Evolutionary conservation across 2,888 invertebrate genomes (phyloP).

Genomic region (Hemithea aestivaria): DNA sequence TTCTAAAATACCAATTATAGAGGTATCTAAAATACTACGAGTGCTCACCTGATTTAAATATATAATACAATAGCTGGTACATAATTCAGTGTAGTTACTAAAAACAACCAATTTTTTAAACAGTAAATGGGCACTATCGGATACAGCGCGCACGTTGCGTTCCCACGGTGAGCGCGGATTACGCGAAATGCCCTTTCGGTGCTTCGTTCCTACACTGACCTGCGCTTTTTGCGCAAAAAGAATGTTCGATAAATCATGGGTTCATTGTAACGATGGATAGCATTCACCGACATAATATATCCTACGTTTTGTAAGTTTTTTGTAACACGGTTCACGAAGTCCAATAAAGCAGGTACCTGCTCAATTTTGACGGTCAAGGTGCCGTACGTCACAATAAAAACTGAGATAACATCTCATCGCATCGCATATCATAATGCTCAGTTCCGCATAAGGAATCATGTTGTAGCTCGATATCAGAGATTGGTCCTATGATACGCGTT

Average conservation of each 20-base stretch:
- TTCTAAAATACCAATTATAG: too few relatives aligned
- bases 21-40: too few relatives aligned
- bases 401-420: slow-evolving; percentile 51
- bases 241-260: slow-evolving; percentile 71
- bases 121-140: too few relatives aligned
- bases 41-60: too few relatives aligned
- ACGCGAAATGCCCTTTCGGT: slow-evolving; percentile 75
- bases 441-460: slow-evolving; percentile 45
- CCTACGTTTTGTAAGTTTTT: slow-evolving; percentile 59
- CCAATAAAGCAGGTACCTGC: slow-evolving; percentile 68
- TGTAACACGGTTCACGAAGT: slow-evolving; percentile 54
- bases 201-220: slow-evolving; percentile 72
- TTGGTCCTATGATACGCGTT: slow-evolving; percentile 6
- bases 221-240: slow-evolving; percentile 73
- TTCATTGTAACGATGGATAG: slow-evolving; percentile 64
- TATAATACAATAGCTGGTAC: too few relatives aligned
- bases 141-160: slow-evolving; percentile 27
- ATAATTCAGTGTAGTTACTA: too few relatives aligned
- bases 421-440: slow-evolving; percentile 37
- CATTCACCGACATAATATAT: slow-evolving; percentile 61
- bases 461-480: slow-evolving; percentile 19
- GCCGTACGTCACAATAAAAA: slow-evolving; percentile 70
- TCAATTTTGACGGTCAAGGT: slow-evolving; percentile 72
- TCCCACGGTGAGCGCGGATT: slow-evolving; percentile 72
- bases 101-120: too few relatives aligned